These are phyloP conservation scores for Forpus xanthops DNA, from an alignment of 2,797 vertebrate genomes.

Conservation along the genomic window DNA sequence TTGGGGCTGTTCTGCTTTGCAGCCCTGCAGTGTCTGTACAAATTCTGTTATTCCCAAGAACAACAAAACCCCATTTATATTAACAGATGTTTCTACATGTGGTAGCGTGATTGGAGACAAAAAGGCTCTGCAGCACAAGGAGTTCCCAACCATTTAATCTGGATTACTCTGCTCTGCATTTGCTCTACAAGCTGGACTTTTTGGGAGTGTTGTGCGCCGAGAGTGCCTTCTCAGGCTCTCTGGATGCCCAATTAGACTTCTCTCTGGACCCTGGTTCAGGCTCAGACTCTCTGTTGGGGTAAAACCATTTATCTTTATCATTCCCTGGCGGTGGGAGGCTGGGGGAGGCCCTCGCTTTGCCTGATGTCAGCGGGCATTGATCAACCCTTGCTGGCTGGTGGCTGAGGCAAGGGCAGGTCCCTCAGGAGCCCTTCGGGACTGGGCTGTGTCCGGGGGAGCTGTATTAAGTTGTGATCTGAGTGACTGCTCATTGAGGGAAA, in stretches of 20 bases:
- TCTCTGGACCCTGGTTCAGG: neutral
- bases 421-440: constrained; percentile 71
- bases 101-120: neutral
- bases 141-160: neutral
- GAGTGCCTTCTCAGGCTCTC: neutral
- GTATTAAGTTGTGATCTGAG: constrained; percentile 77
- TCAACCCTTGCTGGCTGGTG: constrained; percentile 70
- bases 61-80: neutral
- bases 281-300: constrained; percentile 42
- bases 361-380: constrained; percentile 77
- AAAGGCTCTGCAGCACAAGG: neutral
- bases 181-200: constrained; percentile 15
- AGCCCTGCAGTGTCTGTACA: neutral
- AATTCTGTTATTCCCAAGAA: neutral
- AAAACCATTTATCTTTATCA: constrained; percentile 67
- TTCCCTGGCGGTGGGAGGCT: constrained; percentile 47
- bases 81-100: neutral
- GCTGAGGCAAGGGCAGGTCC: constrained; percentile 74
- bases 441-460: constrained; percentile 69
- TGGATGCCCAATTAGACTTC: constrained; percentile 6
- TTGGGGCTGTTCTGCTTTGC: neutral
- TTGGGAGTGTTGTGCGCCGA: neutral
- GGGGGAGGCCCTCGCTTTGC: constrained; percentile 61
- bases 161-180: constrained; percentile 8
- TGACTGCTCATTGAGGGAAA: constrained; percentile 80